A percentile compares a stretch with the other conserved stretches of the same genome.
These are phyloP conservation scores for Ceramica pisi DNA, from an alignment of 2,888 invertebrate species.

Conservation along the genomic window DNA sequence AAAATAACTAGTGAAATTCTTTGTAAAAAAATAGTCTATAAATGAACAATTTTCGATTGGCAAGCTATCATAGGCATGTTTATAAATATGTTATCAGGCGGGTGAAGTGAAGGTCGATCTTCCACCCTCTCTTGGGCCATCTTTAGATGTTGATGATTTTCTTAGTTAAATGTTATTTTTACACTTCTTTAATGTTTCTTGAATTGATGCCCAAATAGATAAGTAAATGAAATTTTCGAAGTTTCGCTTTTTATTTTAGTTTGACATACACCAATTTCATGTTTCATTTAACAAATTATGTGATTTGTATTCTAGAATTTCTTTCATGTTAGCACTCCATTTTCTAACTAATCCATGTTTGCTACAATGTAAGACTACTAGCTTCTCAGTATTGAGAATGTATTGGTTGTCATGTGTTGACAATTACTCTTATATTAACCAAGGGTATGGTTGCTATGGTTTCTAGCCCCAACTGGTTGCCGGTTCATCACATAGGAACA, in stretches of 20 bases:
- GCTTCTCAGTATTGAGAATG: not conserved
- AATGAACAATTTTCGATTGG: too few species aligned
- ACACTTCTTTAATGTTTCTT: too few species aligned
- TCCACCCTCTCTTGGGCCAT: too few species aligned
- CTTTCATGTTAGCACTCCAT: constrained; percentile 22
- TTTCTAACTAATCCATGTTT: constrained; percentile 30
- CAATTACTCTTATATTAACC: constrained; percentile 31
- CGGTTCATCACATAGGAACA: constrained; percentile 45
- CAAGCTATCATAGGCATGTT: too few species aligned
- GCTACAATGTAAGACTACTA: not conserved
- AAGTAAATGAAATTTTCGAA: too few species aligned
- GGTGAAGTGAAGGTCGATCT: too few species aligned
- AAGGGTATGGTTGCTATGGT: constrained; percentile 55
- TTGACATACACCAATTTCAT: not conserved
- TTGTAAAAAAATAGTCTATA: too few species aligned
- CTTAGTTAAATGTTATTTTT: too few species aligned
- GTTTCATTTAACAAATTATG: not conserved
- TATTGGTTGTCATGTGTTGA: constrained; percentile 31
- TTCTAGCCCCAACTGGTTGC: constrained; percentile 59
- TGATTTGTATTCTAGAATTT: constrained; percentile 2
- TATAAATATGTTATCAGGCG: too few species aligned
- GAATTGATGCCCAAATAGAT: too few species aligned
- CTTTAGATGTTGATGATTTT: too few species aligned
- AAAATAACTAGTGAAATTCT: too few species aligned
- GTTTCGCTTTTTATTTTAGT: not conserved